Conservation (phyloP, 2,797 vertebrate genomes). For the Arvicola amphibius region DNA sequence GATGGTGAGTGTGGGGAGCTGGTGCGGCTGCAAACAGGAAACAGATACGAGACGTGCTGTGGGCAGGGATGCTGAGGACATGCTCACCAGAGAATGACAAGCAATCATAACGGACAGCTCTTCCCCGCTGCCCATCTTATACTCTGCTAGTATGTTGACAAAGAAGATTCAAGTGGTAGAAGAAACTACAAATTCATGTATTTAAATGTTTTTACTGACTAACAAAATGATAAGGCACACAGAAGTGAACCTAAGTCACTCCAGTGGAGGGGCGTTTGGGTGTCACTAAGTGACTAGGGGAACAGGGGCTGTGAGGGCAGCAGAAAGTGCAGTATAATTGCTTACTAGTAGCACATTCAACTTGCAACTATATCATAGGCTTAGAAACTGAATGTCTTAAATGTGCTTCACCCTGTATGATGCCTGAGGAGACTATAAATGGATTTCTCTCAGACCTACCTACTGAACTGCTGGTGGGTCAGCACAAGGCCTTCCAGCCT, state of each 20-base stretch:
- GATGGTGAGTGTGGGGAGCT: background rate
- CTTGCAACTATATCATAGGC: background rate
- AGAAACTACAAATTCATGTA: background rate
- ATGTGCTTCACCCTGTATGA: background rate
- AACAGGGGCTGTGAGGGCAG: background rate
- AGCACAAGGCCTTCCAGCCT: slow-evolving; percentile 97
- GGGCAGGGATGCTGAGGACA: background rate
- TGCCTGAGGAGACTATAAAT: background rate
- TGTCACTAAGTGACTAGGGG: background rate
- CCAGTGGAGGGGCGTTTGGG: background rate
- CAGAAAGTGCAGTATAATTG: background rate
- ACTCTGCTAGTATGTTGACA: background rate
- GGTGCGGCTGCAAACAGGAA: background rate
- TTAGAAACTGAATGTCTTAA: fast-evolving
- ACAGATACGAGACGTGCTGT: background rate
- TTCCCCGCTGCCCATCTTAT: background rate
- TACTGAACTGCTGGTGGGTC: slow-evolving; percentile 99
- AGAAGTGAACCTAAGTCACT: background rate
- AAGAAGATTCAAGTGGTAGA: background rate
- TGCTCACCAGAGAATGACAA: background rate
- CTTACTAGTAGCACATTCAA: background rate
- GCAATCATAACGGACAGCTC: background rate
- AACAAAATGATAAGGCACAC: background rate
- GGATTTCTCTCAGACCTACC: slow-evolving; percentile 85
- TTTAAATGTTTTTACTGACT: background rate